These are phyloP conservation scores for Periparus ater DNA, from an alignment of 2,797 vertebrate species.

Conservation along the genomic window DNA sequence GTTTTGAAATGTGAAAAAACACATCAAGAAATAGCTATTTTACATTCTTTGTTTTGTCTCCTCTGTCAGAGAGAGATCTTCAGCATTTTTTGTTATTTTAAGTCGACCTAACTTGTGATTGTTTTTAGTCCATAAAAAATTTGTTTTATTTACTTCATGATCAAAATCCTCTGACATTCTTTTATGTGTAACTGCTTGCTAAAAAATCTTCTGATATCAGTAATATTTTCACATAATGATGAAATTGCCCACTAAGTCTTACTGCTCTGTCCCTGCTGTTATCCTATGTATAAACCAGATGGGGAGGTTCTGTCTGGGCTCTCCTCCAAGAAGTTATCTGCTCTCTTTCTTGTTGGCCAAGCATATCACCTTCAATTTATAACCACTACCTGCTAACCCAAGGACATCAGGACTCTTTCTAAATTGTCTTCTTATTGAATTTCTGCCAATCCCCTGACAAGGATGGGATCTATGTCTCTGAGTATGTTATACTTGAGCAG, in stretches of 20 bases:
- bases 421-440: not conserved
- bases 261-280: not conserved
- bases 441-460: not conserved
- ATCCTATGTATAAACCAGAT: not conserved
- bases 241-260: not conserved
- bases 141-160: not conserved
- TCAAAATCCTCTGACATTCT: not conserved
- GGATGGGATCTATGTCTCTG: not conserved
- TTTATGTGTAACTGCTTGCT: not conserved
- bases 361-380: slow-evolving; percentile 1
- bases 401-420: not conserved
- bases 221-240: not conserved
- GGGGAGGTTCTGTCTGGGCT: not conserved
- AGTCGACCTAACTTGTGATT: not conserved
- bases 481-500: not conserved
- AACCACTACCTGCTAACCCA: not conserved
- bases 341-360: not conserved
- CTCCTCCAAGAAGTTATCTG: not conserved
- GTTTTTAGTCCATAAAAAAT: not conserved
- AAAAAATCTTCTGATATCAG: not conserved
- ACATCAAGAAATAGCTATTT: not conserved
- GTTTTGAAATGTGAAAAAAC: not conserved
- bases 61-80: not conserved
- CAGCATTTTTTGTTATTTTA: not conserved
- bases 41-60: not conserved